A percentile compares a stretch with the other conserved stretches of the same genome.
phyloP scores from a whole-genome alignment of 2,113 vertebrate species.

The Mohoua ochrocephala region DNA sequence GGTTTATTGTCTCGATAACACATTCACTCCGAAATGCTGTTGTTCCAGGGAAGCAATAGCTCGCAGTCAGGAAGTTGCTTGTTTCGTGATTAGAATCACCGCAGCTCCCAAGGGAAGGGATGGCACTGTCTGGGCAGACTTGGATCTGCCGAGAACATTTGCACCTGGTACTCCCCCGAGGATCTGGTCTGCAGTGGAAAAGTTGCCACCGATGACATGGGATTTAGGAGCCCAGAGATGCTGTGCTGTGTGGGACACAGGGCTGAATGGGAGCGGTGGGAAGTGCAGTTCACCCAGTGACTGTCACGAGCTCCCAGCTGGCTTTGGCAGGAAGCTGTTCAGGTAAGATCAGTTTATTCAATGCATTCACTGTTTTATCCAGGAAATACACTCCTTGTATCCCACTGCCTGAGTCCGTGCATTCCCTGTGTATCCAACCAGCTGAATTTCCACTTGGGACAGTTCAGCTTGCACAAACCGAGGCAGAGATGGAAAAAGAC shows the following conservation, averaged over 20 bases:
- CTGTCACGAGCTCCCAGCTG: neutral
- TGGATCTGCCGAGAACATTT: neutral
- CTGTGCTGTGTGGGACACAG: neutral
- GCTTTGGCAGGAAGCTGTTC: neutral
- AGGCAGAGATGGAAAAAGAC: neutral
- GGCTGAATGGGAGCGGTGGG: neutral
- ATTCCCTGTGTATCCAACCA: neutral
- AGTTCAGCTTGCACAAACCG: neutral
- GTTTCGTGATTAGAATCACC: neutral
- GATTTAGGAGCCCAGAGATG: neutral
- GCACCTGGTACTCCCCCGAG: neutral
- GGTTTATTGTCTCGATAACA: neutral
- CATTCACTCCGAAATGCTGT: neutral
- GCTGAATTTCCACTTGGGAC: neutral
- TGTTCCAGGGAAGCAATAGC: constrained; percentile 2
- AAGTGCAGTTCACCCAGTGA: neutral
- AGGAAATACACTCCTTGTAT: neutral
- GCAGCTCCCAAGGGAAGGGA: neutral
- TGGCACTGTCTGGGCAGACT: neutral
- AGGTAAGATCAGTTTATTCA: neutral
- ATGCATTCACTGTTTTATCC: neutral
- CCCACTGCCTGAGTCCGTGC: neutral
- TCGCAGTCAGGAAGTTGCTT: neutral
- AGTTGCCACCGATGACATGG: neutral
- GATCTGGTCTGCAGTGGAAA: neutral